phyloP scores from a whole-genome alignment of 2,113 vertebrate species.

The Gymnocephalus cernua region DNA sequence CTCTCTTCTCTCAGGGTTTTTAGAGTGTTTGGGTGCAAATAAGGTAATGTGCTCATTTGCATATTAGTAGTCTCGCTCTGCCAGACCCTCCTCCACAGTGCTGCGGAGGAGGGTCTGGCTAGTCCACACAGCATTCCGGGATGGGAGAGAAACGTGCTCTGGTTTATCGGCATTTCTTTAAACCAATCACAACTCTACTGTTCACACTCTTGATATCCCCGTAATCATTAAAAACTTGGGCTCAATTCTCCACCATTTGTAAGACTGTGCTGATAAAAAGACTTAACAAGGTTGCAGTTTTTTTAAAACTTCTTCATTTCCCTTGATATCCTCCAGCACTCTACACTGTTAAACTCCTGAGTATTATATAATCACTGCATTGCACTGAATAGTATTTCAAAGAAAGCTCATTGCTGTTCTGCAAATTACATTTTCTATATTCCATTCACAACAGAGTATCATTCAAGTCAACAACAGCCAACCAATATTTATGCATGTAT shows the following conservation, averaged over 20 bases:
- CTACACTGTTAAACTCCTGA: background rate
- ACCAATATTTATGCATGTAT: background rate
- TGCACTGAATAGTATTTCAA: background rate
- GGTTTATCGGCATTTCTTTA: too few relatives aligned
- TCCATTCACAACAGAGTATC: slow-evolving; percentile 15
- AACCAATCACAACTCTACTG: background rate
- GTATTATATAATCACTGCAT: slow-evolving; percentile 10
- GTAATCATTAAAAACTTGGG: background rate
- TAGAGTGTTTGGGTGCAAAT: too few relatives aligned
- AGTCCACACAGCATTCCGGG: too few relatives aligned
- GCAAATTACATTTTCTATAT: slow-evolving; percentile 8
- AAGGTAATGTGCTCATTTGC: too few relatives aligned
- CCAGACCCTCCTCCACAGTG: too few relatives aligned
- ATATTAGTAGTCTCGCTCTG: too few relatives aligned
- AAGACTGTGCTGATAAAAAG: background rate
- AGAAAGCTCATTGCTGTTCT: background rate
- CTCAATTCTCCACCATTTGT: background rate
- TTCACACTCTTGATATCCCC: background rate
- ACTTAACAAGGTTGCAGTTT: background rate
- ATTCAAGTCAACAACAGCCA: background rate
- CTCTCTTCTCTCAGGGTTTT: too few relatives aligned
- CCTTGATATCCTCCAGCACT: background rate
- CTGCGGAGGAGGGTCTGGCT: too few relatives aligned
- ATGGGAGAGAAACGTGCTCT: too few relatives aligned
- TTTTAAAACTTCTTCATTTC: background rate